Evolutionary conservation across 2,888 invertebrate species (phyloP).

Genomic region (Salticus scenicus): DNA sequence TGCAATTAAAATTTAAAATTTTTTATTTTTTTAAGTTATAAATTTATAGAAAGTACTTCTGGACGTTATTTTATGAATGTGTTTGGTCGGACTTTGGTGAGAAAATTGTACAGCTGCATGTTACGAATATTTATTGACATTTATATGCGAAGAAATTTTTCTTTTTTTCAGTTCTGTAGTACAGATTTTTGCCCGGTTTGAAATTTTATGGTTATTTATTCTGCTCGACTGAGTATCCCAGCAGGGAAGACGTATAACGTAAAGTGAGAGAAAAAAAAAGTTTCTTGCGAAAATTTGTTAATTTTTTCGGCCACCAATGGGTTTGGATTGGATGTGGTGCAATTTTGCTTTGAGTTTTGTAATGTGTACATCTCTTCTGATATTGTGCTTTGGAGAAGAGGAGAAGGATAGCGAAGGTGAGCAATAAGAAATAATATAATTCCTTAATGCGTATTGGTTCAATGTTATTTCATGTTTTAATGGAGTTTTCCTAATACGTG

Average conservation of each 20-base stretch:
- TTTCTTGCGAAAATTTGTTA: not conserved
- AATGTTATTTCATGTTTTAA: too few relatives aligned
- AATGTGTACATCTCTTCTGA: slow-evolving; percentile 11
- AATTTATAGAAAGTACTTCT: too few relatives aligned
- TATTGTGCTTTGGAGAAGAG: slow-evolving; percentile 5
- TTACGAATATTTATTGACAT: not conserved
- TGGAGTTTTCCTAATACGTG: too few relatives aligned
- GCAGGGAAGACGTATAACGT: not conserved
- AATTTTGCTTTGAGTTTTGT: slow-evolving; percentile 23
- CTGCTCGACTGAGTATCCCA: not conserved
- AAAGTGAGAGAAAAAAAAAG: not conserved
- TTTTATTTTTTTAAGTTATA: not conserved
- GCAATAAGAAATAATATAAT: too few relatives aligned
- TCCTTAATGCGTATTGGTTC: too few relatives aligned
- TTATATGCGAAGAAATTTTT: not conserved
- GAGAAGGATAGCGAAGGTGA: slow-evolving; percentile 31
- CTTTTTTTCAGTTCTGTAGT: too few relatives aligned
- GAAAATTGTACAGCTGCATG: not conserved
- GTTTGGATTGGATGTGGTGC: slow-evolving; percentile 19
- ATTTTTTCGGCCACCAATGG: not conserved
- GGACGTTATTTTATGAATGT: not conserved
- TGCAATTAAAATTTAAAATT: not conserved
- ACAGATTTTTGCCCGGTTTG: not conserved
- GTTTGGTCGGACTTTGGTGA: not conserved
- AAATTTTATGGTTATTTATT: not conserved